These are phyloP conservation scores for Gryllus longicercus DNA, from an alignment of 2,888 invertebrate genomes.

Conservation along the genomic window DNA sequence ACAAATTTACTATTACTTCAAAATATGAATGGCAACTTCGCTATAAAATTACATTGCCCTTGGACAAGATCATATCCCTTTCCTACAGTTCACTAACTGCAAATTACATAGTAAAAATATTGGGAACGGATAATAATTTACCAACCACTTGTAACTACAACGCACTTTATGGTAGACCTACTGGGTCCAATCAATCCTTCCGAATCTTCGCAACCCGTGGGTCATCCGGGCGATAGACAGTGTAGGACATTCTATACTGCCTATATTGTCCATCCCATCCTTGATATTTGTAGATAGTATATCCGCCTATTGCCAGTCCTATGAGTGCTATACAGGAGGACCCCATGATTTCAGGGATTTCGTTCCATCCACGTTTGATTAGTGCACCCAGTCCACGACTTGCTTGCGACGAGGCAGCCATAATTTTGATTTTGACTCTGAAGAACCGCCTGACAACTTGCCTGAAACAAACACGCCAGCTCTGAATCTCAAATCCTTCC, in stretches of 20 bases:
- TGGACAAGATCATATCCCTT: too few relatives aligned
- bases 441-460: too few relatives aligned
- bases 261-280: slow-evolving; percentile 63
- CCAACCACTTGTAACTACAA: too few relatives aligned
- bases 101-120: too few relatives aligned
- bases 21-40: too few relatives aligned
- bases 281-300: slow-evolving; percentile 53
- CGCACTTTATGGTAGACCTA: too few relatives aligned
- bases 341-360: slow-evolving; percentile 69
- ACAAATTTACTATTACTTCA: too few relatives aligned
- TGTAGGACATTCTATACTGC: slow-evolving; percentile 60
- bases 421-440: neutral
- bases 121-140: too few relatives aligned
- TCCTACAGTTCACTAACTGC: too few relatives aligned
- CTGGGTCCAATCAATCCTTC: slow-evolving; percentile 49
- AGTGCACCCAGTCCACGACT: slow-evolving; percentile 42
- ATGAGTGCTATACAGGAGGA: slow-evolving; percentile 56
- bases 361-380: slow-evolving; percentile 56
- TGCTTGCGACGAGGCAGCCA: neutral
- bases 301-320: slow-evolving; percentile 54
- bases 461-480: too few relatives aligned
- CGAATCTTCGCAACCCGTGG: slow-evolving; percentile 57
- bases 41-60: too few relatives aligned
- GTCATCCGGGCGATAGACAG: slow-evolving; percentile 64
- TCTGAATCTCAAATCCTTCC: too few relatives aligned